Evolutionary conservation across 2,113 vertebrate genomes (phyloP).

Genomic region (Ammodramus savannarum): DNA sequence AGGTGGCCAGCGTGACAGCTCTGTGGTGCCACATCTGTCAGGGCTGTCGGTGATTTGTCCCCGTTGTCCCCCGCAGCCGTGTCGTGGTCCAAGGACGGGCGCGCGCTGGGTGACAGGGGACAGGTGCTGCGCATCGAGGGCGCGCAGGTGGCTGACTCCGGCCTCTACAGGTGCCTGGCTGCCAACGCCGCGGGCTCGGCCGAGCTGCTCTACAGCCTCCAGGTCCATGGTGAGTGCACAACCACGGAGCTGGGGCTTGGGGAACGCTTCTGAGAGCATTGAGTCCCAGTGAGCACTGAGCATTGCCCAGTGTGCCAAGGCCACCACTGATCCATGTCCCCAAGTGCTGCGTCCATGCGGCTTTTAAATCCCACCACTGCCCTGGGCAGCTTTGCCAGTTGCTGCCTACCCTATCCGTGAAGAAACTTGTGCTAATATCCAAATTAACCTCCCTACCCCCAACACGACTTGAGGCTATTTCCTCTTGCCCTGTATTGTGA

Average conservation of each 20-base stretch:
- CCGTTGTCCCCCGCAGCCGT: slow-evolving; percentile 63
- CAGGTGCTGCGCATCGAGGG: slow-evolving; percentile 81
- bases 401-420: not conserved
- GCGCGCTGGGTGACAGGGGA: slow-evolving; percentile 18
- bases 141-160: slow-evolving; percentile 83
- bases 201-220: slow-evolving; percentile 82
- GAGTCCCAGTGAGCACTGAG: not conserved
- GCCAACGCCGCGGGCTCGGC: slow-evolving; percentile 83
- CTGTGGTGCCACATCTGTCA: fast-evolving
- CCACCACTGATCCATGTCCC: too few species aligned
- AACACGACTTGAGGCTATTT: not conserved
- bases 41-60: not conserved
- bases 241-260: fast-evolving
- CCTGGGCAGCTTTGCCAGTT: not conserved
- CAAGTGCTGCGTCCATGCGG: fast-evolving
- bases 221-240: slow-evolving; percentile 84
- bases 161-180: slow-evolving; percentile 87
- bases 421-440: not conserved
- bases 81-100: slow-evolving; percentile 85
- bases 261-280: fast-evolving
- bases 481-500: not conserved
- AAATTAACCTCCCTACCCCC: too few species aligned
- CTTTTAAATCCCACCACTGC: not conserved
- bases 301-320: too few species aligned
- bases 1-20: fast-evolving